phyloP scores from a whole-genome alignment of 35 echinoderm and acorn worm species.

The Heliocidaris erythrogramma region DNA sequence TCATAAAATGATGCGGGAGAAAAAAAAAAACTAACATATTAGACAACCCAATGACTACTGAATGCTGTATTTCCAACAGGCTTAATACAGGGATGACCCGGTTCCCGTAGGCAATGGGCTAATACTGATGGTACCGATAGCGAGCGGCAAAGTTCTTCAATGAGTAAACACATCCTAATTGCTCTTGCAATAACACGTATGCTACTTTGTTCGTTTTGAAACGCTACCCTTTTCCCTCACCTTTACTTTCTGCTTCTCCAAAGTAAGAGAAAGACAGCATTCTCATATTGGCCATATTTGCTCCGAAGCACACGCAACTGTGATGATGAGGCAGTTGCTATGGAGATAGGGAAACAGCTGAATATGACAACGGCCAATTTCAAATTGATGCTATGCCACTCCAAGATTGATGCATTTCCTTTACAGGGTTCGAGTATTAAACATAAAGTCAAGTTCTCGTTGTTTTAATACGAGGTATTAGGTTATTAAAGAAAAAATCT shows the following conservation, averaged over 20 bases:
- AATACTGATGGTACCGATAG: too few relatives aligned
- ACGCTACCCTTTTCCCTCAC: background rate
- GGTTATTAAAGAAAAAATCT: too few relatives aligned
- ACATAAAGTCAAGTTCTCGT: too few relatives aligned
- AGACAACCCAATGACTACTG: too few relatives aligned
- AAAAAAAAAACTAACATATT: too few relatives aligned
- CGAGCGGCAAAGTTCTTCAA: too few relatives aligned
- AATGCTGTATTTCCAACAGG: too few relatives aligned
- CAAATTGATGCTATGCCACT: background rate
- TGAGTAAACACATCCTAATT: background rate
- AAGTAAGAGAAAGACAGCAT: background rate
- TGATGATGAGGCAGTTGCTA: background rate
- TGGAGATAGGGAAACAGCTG: background rate
- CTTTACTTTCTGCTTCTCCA: background rate
- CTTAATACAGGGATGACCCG: too few relatives aligned
- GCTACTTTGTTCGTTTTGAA: background rate
- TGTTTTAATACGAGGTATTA: too few relatives aligned
- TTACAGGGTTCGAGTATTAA: too few relatives aligned
- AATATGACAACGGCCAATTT: background rate
- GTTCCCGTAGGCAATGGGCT: too few relatives aligned
- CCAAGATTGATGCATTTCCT: background rate
- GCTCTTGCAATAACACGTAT: background rate
- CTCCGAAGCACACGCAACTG: background rate
- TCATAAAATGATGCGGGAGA: too few relatives aligned
- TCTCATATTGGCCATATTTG: background rate